These are phyloP conservation scores for Glaucomys volans DNA, from an alignment of 2,113 vertebrate genomes.

Conservation along the genomic window DNA sequence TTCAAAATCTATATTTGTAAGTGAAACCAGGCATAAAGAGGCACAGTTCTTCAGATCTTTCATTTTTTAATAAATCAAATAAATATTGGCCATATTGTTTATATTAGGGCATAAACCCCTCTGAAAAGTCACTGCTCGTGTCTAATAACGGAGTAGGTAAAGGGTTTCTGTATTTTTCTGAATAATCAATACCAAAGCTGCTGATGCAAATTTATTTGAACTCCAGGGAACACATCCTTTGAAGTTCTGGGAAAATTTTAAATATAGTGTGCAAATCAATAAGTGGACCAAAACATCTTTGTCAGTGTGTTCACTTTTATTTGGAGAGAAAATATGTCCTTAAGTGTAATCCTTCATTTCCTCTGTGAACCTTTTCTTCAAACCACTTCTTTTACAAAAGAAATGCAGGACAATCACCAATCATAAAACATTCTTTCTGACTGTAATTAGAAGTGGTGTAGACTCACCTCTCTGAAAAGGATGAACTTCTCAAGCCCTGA, in stretches of 20 bases:
- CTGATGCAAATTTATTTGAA: conserved; percentile 81
- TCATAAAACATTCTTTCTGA: conserved; percentile 48
- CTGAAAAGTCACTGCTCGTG: conserved; percentile 46
- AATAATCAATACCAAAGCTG: conserved; percentile 80
- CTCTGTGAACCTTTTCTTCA: conserved; percentile 46
- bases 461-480: conserved; percentile 12
- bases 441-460: conserved; percentile 55
- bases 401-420: conserved; percentile 33
- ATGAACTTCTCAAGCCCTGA: background rate
- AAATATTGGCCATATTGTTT: conserved; percentile 78
- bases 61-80: conserved; percentile 75
- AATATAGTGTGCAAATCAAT: conserved; percentile 79
- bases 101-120: conserved; percentile 70
- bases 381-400: conserved; percentile 58
- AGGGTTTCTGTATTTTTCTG: conserved; percentile 69
- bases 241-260: conserved; percentile 60
- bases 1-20: conserved; percentile 76
- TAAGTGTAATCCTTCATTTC: conserved; percentile 16
- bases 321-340: conserved; percentile 39
- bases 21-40: conserved; percentile 76
- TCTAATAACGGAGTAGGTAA: conserved; percentile 49
- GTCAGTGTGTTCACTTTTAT: conserved; percentile 64
- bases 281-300: conserved; percentile 72
- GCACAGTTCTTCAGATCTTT: conserved; percentile 69
- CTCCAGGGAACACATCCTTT: conserved; percentile 28